A percentile compares a stretch with the other conserved stretches of the same genome.
These are phyloP conservation scores for Alca torda DNA, from an alignment of 2,797 vertebrate genomes.

Conservation along the genomic window DNA sequence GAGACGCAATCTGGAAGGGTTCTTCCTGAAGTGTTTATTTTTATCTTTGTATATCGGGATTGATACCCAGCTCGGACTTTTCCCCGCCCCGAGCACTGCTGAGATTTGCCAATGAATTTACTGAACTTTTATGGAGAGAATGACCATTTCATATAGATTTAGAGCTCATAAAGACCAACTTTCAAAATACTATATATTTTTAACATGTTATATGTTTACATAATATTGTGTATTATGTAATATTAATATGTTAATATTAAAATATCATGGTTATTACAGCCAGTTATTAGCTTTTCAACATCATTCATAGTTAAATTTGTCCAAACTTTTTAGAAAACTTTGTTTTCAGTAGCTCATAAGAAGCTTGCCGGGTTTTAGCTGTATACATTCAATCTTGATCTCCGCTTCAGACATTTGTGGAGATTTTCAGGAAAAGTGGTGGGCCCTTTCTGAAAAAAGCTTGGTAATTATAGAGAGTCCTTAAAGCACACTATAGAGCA, in stretches of 20 bases:
- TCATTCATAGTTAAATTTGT: rapidly evolving
- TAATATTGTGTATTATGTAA: neutral
- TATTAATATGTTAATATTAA: neutral
- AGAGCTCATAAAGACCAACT: neutral
- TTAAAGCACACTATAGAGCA: neutral
- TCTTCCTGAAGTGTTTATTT: neutral
- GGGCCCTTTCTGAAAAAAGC: neutral
- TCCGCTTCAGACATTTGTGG: neutral
- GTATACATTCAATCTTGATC: neutral
- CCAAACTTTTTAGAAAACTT: neutral
- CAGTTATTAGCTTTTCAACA: neutral
- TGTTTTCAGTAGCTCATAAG: neutral
- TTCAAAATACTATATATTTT: neutral
- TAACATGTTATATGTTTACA: rapidly evolving
- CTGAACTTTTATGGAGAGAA: neutral
- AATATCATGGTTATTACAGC: neutral
- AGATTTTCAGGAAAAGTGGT: neutral
- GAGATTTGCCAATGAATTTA: neutral
- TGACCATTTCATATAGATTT: neutral
- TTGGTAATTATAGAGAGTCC: neutral
- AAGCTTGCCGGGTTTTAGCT: neutral
- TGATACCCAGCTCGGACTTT: neutral
- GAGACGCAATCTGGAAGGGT: neutral
- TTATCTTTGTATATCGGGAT: neutral
- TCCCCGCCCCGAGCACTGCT: neutral